Conservation (phyloP, 2,888 invertebrate species). For the Leucophenga maculata region DNA sequence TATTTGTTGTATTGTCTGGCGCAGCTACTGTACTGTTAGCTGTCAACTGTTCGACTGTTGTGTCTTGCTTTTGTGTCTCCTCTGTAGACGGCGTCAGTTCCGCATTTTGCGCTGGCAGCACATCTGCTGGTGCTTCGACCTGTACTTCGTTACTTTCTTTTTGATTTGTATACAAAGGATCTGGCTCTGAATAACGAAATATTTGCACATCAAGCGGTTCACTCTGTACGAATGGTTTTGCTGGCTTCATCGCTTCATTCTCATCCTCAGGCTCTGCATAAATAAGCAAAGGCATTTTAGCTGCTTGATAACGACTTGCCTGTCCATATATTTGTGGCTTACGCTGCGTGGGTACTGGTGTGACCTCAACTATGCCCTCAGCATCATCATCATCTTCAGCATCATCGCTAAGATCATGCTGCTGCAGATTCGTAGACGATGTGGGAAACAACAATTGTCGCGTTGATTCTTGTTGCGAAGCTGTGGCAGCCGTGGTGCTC, state of each 20-base stretch:
- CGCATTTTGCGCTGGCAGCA: background rate
- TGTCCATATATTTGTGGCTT: conserved; percentile 54
- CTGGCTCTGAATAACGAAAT: conserved; percentile 73
- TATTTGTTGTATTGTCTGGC: conserved; percentile 28
- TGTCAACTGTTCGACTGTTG: conserved; percentile 66
- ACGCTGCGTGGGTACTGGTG: conserved; percentile 40
- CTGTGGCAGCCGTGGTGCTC: conserved; percentile 21
- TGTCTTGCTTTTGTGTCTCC: conserved; percentile 58
- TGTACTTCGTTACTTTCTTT: conserved; percentile 42
- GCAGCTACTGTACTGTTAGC: background rate
- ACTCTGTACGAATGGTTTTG: conserved; percentile 63
- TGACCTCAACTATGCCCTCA: conserved; percentile 43
- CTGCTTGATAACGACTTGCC: conserved; percentile 39
- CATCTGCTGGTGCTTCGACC: conserved; percentile 2
- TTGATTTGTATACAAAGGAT: conserved; percentile 71
- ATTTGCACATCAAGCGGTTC: conserved; percentile 63
- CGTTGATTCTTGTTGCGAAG: conserved; percentile 30
- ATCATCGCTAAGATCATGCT: conserved; percentile 26
- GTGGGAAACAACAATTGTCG: conserved; percentile 45
- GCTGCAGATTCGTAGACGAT: conserved; percentile 23
- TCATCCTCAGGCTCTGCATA: conserved; percentile 49
- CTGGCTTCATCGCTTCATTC: conserved; percentile 23
- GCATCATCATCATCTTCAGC: conserved; percentile 41
- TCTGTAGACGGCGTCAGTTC: conserved; percentile 26
- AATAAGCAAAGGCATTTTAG: conserved; percentile 52